phyloP scores from a whole-genome alignment of 2,797 vertebrate genomes.

The Tarsius wallacei region DNA sequence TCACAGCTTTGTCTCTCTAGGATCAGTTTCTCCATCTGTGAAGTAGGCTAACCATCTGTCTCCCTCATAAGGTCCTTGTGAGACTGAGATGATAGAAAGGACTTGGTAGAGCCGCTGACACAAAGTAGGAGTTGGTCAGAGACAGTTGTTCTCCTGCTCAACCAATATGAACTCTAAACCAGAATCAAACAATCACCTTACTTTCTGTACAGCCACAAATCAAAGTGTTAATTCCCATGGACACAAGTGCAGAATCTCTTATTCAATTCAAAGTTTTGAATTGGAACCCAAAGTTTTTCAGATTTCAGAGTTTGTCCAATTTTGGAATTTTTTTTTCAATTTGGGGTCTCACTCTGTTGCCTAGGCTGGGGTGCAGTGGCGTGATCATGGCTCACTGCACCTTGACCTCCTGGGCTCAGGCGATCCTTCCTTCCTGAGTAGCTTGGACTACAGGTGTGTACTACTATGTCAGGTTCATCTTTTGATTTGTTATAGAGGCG shows the following conservation, averaged over 20 bases:
- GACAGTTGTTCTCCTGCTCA: too few relatives aligned
- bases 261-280: neutral
- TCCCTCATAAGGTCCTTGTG: neutral
- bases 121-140: accelerated
- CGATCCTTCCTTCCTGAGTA: too few relatives aligned
- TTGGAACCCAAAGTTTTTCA: neutral
- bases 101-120: neutral
- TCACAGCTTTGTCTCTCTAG: neutral
- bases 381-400: too few relatives aligned
- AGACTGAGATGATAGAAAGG: neutral
- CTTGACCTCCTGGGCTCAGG: too few relatives aligned
- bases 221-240: neutral
- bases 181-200: too few relatives aligned
- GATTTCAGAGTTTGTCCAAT: neutral
- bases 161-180: neutral
- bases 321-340: neutral
- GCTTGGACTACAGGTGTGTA: too few relatives aligned
- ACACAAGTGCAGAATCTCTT: neutral
- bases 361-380: too few relatives aligned
- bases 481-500: too few relatives aligned
- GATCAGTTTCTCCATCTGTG: neutral
- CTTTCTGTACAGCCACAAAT: neutral
- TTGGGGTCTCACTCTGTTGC: too few relatives aligned
- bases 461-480: too few relatives aligned
- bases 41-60: neutral